Base-by-base conservation (phyloP, 1,140 invertebrate genomes). In the Brachionus rotundiformis region DNA sequence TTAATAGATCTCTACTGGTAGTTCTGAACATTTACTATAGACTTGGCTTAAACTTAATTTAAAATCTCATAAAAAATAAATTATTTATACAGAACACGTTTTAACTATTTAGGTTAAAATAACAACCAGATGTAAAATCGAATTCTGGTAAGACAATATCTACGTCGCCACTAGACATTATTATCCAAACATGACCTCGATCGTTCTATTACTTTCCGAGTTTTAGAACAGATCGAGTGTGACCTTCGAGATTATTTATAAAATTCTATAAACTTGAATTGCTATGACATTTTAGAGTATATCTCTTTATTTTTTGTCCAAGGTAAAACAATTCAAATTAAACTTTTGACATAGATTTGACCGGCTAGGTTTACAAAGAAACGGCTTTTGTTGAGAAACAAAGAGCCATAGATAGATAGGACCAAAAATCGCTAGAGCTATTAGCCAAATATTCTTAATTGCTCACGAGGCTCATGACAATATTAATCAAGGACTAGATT, bases 401-500 rank as follows among this genome's bases (percentile, higher is more conserved):
- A 54, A 54, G 47, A 54, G 19, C 47, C 47, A 54, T 54, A n/a
- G 47, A 54, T 54, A 1, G 16, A 7, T 19, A 54, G 19, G 16
- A 19, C 47, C 19, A 7, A 54, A 19, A 54, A 54, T 54, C 47
- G 7, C 8, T 19, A 54, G 47, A 54, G 47, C 19, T 8, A 0
- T 54, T 54, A 54, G 47, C n/a, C 47, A 54, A 54, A 54, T 54
- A 54, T 54, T 54, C 47, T 2, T 54, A 54, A 54, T 54, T 54
- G 47, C 7, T 54, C 47, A 25, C 23, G 47, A 54, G 47, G 4
- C 19, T 54, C 47, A 54, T 54, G 47, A 54, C n/a, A 8, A 54
- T 2, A 16, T 54, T 54, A 54, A 54, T 54, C 47, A 54, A 54
- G 47, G 47, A 23, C 47, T 54, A 54, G 47, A 54, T 54, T 54